phyloP scores from a whole-genome alignment of 1,140 invertebrate species.

The Penaeus vannamei region DNA sequence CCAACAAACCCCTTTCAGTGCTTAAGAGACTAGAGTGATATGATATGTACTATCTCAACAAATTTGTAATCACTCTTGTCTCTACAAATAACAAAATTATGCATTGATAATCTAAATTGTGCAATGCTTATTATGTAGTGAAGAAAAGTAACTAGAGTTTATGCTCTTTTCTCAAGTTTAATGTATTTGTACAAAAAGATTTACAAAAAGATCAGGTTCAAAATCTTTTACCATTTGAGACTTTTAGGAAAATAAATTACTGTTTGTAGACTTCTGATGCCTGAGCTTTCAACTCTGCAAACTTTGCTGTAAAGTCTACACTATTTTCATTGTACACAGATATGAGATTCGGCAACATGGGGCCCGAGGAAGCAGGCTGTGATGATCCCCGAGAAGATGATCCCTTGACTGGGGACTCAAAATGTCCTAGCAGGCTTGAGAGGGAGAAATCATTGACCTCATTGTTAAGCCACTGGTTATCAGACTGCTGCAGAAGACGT shows the following conservation, averaged over 20 bases:
- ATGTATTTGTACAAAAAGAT: constrained; percentile 10
- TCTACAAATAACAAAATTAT: no score
- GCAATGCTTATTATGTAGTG: no score
- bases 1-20: no score
- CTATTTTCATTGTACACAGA: constrained; percentile 61
- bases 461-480: constrained; percentile 82
- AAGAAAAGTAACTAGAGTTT: no score
- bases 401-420: constrained; percentile 79
- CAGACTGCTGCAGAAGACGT: constrained; percentile 81
- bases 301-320: constrained; percentile 58
- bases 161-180: not conserved
- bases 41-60: no score
- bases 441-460: constrained; percentile 83
- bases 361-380: not conserved
- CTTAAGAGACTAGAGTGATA: no score
- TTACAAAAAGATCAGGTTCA: not conserved
- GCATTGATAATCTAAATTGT: no score
- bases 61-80: no score
- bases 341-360: constrained; percentile 44
- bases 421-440: constrained; percentile 84
- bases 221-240: not conserved
- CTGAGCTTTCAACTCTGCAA: constrained; percentile 61
- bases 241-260: constrained; percentile 17
- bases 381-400: constrained; percentile 40
- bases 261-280: constrained; percentile 52